Base-by-base conservation (phyloP, 92 coral and sea anemone species). In the Umimayanthus chanpuru region DNA sequence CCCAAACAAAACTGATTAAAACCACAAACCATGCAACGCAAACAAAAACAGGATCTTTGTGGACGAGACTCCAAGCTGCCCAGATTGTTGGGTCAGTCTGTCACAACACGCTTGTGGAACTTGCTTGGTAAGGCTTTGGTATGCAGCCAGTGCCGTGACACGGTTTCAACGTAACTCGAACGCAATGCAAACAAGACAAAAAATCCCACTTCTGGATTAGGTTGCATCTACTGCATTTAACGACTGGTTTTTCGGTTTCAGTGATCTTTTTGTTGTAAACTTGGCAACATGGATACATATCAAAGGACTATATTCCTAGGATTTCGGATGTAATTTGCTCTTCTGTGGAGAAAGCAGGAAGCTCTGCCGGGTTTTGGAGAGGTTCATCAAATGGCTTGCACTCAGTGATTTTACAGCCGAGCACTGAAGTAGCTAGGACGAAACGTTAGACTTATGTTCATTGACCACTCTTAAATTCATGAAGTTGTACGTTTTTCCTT, bases 281-380 rank as follows among this genome's bases (percentile, higher is more conserved):
- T 47, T 47, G 73, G 70, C 86, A 81, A 56, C 28, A 47, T 10
- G 21, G 44, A 55, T 81, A 81, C 28, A 79, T 79, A 79, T 79
- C 83, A 44, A 79, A 11, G 10, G 85, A 55, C 2, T 73, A 81
- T 81, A 81, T 81, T 81, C 85, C 85, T 81, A 81, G 73, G 85
- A 81, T 55, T 43, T 81, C 70, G 16, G 39, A 81, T 81, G 85
- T 81, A 81, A 81, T 14, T 7, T 21, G 30, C 85, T 81, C 70
- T 81, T 81, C 85, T 53, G 85, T 81, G 85, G 53, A 81, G 85
- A 81, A 81, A 81, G 18, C 85, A 81, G 85, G 85, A 81, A 81
- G 73, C 85, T 81, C 85, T 81, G 85, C n/a, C 3, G 85, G 85
- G 70, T 18, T 81, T 81, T 81, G 85, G 85, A 81, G 53, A 4